Evolutionary conservation across 2,113 vertebrate genomes (phyloP), one percentile per base, ranked within the genome.

Genomic region (Scomber japonicus): DNA sequence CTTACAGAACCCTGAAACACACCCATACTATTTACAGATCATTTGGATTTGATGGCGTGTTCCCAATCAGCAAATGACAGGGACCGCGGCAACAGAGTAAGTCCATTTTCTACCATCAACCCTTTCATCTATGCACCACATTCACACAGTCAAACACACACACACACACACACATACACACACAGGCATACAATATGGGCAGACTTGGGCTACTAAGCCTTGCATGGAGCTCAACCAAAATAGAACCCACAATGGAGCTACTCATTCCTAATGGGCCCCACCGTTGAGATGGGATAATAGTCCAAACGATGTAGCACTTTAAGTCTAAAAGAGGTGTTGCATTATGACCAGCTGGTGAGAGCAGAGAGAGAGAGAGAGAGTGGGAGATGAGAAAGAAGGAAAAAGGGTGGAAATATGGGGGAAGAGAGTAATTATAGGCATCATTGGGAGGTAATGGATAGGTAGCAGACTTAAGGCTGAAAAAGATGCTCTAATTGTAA

Each of bases 71-170:
- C 66, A 88, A 87, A 90, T 90, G 85, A 88, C 53, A 65, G 71
- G 69, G 73, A 88, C 85, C 67, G 78, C 75, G 55, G 64, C 55
- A 75, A 79, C 80, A 74, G 70, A 76, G 51, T 80, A 69, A 76
- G 66, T 71, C 84, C 69, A 90, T 93, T 92, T 90, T 90, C 88
- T 76, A 78, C 86, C 82, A 90, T 87, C 85, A 84, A 64, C 62
- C 81, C 87, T 93, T 92, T 93, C 91, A 92, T 90, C 90, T 87
- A 44, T 19, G 35, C 53, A 19, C 65, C 55, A 56, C 53, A 44
- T 30, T 24, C 60, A 64, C 66, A 71, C 65, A 74, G 46, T 79
- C 63, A 82, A 48, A 76, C 73, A 72, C 77, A 81, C 61, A 27
- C 55, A 56, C 53, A 44, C 40, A 24, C 60, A 64, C 66, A 71